Conservation (phyloP, 2,113 vertebrate genomes). For the Tachysurus fulvidraco region DNA sequence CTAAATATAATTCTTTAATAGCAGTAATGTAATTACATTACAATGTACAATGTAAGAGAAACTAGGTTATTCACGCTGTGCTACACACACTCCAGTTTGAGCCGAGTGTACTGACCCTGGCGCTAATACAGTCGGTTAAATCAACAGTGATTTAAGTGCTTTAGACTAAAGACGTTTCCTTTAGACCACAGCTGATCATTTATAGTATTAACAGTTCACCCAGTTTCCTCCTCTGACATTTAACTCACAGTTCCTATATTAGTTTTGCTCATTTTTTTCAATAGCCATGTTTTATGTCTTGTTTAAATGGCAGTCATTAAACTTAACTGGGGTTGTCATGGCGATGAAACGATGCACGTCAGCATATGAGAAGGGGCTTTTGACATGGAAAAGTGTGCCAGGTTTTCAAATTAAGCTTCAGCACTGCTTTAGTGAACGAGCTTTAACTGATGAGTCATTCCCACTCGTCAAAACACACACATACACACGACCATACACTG, state of each 20-base stretch:
- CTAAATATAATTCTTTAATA: too few relatives aligned
- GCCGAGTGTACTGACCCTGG: not conserved
- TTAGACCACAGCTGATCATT: not conserved
- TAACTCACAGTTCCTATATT: not conserved
- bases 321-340: not conserved
- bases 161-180: not conserved
- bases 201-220: not conserved
- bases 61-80: too few relatives aligned
- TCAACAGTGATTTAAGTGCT: not conserved
- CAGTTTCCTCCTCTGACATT: not conserved
- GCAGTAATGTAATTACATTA: too few relatives aligned
- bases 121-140: not conserved
- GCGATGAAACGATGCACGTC: not conserved
- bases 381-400: not conserved
- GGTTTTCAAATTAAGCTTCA: not conserved
- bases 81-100: too few relatives aligned
- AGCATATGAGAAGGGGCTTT: not conserved
- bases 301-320: not conserved
- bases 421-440: not conserved
- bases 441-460: slow-evolving; percentile 30
- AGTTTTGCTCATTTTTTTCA: not conserved
- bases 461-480: not conserved
- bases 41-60: too few relatives aligned
- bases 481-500: not conserved
- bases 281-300: not conserved